Conservation (phyloP, 1,140 invertebrate species). For the Danaus melanippus region DNA sequence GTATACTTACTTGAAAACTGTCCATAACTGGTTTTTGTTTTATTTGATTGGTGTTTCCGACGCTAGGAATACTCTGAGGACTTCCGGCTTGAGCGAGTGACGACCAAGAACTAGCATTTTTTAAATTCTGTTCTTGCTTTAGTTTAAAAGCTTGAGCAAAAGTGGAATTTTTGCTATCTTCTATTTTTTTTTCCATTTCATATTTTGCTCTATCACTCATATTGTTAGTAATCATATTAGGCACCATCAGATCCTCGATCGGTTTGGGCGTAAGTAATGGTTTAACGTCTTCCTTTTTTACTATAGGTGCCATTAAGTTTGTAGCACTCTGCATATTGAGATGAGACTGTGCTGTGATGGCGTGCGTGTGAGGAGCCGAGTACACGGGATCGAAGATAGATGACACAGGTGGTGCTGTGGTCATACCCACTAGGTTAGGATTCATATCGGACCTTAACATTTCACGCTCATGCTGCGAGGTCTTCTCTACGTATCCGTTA, state of each 20-base stretch:
- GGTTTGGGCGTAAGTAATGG: constrained; percentile 74
- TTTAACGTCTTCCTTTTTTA: constrained; percentile 74
- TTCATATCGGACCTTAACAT: constrained; percentile 42
- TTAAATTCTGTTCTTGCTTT: constrained; percentile 82
- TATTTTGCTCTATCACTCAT: constrained; percentile 58
- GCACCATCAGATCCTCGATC: constrained; percentile 75
- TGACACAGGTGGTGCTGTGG: constrained; percentile 71
- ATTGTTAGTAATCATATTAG: constrained; percentile 66
- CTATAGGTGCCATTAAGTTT: constrained; percentile 64
- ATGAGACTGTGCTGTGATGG: constrained; percentile 69
- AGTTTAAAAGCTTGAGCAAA: constrained; percentile 78
- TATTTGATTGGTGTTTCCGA: constrained; percentile 73
- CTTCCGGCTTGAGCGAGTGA: constrained; percentile 87
- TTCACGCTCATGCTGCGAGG: constrained; percentile 47
- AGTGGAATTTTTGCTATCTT: constrained; percentile 72
- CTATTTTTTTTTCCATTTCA: constrained; percentile 66
- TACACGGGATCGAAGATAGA: constrained; percentile 79
- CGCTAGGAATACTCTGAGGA: constrained; percentile 75
- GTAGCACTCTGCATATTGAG: constrained; percentile 55
- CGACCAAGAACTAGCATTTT: constrained; percentile 94
- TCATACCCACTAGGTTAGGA: constrained; percentile 68
- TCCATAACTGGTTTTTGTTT: constrained; percentile 79
- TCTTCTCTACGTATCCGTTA: constrained; percentile 71
- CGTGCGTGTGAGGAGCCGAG: constrained; percentile 49
- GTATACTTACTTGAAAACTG: constrained; percentile 73